Percentiles rank a stretch among this genome's conserved stretches.
phyloP scores from a whole-genome alignment of 92 coral and sea anemone species.

The Parazoanthus swiftii region DNA sequence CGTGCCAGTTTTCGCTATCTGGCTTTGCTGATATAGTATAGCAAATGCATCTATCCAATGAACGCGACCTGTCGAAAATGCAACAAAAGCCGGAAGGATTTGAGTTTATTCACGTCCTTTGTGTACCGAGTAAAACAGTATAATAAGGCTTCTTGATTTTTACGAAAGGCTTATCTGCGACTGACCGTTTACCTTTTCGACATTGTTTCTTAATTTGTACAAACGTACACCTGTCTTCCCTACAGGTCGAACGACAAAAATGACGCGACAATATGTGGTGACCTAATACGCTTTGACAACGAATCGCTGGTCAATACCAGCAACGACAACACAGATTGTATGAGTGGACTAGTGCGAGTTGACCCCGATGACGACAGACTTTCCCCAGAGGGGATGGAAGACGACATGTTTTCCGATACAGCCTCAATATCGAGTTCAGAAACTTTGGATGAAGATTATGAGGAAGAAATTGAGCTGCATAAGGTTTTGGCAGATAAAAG shows the following conservation, averaged over 20 bases:
- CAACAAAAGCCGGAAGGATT: too few species aligned
- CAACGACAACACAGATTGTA: constrained; percentile 8
- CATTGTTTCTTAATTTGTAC: neutral
- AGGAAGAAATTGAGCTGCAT: neutral
- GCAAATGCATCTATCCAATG: too few species aligned
- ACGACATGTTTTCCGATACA: constrained; percentile 14
- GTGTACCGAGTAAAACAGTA: too few species aligned
- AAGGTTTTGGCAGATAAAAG: neutral
- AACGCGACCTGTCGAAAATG: too few species aligned
- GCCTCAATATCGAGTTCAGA: constrained; percentile 23
- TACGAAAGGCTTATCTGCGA: too few species aligned
- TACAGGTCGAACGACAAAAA: constrained; percentile 25
- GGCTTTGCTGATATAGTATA: too few species aligned
- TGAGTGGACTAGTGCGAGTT: constrained; percentile 62
- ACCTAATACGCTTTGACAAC: constrained; percentile 30
- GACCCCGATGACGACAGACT: constrained; percentile 64
- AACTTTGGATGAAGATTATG: constrained; percentile 5
- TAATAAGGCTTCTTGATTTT: neutral
- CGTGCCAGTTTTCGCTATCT: too few species aligned
- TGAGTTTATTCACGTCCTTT: too few species aligned
- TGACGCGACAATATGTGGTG: constrained; percentile 11
- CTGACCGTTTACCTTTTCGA: neutral
- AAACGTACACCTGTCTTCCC: neutral
- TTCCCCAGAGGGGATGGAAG: constrained; percentile 74
- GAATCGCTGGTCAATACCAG: constrained; percentile 6